Evolutionary conservation across 92 coral and sea anemone genomes (phyloP), one percentile per base, ranked within the genome.

Genomic region (Porites divaricata): DNA sequence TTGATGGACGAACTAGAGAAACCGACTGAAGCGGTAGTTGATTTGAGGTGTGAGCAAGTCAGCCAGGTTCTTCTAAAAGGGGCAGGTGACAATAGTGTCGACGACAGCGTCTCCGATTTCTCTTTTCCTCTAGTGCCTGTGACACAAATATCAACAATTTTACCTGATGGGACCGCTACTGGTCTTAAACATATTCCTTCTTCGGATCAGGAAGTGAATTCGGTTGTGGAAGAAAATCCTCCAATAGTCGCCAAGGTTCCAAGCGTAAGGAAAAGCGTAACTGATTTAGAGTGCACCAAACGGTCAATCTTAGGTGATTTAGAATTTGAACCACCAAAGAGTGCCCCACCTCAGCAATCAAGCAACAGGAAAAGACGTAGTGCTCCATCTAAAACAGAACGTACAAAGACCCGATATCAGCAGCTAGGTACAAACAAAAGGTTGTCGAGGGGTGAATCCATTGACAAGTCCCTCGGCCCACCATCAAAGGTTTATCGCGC

Each of bases 1-100:
- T 63, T 82, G 49, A 72, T 82, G 52, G 79, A 71, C 49, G 72
- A 82, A 73, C 14, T 82, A 9, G 86, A 22, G 54, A 59, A 20
- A 28, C 25, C 69, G 23, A 51, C 15, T 72, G 52, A 48, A 22
- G 61, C 57, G 41, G 41, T 28, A 21, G 57, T 21, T 11, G 68
- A 28, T 2, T 52, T 78, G 12, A 10, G 66, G 5, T 9, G 58
- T 20, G 54, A 52, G 24, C 41, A 70, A 9, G 66, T 52, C 17
- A 56, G 13, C 35, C 11, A 45, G 15, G 12, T 9, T 54, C 26
- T n/a, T 67, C 66, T 15, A 16, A 28, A 54, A 17, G 56, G 28
- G 59, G 21, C 53, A 8, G 67, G 48, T 9, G 19, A 80, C 10
- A 49, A 54, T 10, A 2, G 23, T 23, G 50, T 63, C 11, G 24